Conservation (phyloP, 2,888 invertebrate genomes). For the Thymelicus lineola region DNA sequence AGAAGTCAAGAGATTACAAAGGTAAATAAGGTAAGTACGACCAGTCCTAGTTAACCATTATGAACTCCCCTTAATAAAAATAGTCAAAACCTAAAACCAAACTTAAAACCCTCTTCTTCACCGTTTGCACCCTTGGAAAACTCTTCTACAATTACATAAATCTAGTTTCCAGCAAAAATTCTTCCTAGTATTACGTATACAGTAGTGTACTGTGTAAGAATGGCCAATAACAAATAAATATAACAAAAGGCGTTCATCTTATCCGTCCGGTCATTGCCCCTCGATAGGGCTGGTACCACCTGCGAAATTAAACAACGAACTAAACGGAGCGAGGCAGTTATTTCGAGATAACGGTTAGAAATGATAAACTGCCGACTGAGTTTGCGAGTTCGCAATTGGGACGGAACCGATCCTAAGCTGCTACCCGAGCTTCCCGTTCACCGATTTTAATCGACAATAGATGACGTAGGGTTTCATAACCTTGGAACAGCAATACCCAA, state of each 20-base stretch:
- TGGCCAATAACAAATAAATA: slow-evolving; percentile 7
- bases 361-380: slow-evolving; percentile 62
- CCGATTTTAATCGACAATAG: slow-evolving; percentile 18
- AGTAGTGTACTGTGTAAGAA: too few relatives aligned
- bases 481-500: background rate
- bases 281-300: slow-evolving; percentile 50
- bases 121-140: too few relatives aligned
- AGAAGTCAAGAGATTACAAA: too few relatives aligned
- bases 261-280: slow-evolving; percentile 40
- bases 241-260: slow-evolving; percentile 22
- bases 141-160: too few relatives aligned
- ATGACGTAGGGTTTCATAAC: slow-evolving; percentile 17
- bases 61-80: too few relatives aligned
- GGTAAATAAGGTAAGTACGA: too few relatives aligned
- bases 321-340: slow-evolving; percentile 59
- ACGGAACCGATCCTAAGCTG: slow-evolving; percentile 60
- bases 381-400: slow-evolving; percentile 56
- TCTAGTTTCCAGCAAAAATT: too few relatives aligned
- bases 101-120: too few relatives aligned
- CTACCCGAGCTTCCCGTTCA: slow-evolving; percentile 42
- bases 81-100: too few relatives aligned
- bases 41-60: too few relatives aligned
- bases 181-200: too few relatives aligned
- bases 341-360: slow-evolving; percentile 62
- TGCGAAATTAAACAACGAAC: slow-evolving; percentile 59